These are phyloP conservation scores for Dipodomys ordii DNA, from an alignment of 2,113 vertebrate genomes.

Conservation along the genomic window DNA sequence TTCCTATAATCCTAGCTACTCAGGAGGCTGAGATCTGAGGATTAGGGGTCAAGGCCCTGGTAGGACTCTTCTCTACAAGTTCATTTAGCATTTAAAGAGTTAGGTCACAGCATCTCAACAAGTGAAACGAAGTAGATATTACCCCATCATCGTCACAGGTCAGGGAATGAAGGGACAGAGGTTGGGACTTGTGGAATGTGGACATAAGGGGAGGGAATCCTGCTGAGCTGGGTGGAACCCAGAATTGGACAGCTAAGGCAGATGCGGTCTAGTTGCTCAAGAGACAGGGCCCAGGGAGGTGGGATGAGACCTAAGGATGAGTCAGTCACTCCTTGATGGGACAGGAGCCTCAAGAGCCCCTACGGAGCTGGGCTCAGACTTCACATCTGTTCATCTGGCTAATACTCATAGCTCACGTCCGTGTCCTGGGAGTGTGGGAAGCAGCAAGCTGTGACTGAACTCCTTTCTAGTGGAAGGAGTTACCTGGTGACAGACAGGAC, in stretches of 20 bases:
- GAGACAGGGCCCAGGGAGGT: not conserved
- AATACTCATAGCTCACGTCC: not conserved
- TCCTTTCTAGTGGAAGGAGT: not conserved
- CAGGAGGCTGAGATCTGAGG: no score
- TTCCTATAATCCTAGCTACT: no score
- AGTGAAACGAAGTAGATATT: not conserved
- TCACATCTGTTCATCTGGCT: not conserved
- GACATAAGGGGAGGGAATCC: not conserved
- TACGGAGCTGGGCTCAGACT: not conserved
- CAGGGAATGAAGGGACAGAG: not conserved
- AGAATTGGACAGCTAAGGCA: not conserved
- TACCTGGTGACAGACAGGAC: not conserved
- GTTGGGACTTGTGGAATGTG: not conserved
- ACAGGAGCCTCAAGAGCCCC: not conserved
- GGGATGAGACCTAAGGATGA: not conserved
- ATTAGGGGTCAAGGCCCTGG: no score
- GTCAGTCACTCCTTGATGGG: not conserved
- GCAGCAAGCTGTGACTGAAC: not conserved
- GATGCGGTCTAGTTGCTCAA: not conserved
- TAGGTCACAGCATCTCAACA: not conserved
- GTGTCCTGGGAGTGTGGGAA: not conserved
- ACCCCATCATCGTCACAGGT: not conserved
- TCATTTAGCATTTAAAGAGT: not conserved
- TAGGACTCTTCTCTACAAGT: no score
- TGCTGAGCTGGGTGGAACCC: not conserved